Evolutionary conservation across 1,140 invertebrate genomes (phyloP).

Genomic region (Aphaenogaster ashmeadi): DNA sequence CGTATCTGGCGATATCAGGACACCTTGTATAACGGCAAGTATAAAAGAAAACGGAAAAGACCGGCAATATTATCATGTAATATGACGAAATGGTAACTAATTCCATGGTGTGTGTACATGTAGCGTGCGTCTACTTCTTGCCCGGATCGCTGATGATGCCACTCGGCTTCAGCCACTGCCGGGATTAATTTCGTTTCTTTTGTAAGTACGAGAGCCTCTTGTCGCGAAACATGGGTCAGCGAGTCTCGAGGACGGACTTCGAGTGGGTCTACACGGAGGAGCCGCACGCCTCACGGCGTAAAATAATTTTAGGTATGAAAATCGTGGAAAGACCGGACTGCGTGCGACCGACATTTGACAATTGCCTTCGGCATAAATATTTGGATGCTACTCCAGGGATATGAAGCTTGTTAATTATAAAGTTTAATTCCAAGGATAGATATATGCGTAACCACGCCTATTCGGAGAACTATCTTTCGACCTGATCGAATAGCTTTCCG

Average conservation of each 20-base stretch:
- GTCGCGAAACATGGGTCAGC: slow-evolving; percentile 92
- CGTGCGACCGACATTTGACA: not conserved
- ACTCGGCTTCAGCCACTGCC: not conserved
- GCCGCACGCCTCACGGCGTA: slow-evolving; percentile 98
- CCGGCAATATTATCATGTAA: not conserved
- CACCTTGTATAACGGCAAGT: not conserved
- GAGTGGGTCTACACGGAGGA: slow-evolving; percentile 99
- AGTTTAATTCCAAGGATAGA: not conserved
- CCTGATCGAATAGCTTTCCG: not conserved
- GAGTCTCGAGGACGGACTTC: slow-evolving; percentile 95
- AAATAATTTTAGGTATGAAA: slow-evolving; percentile 95
- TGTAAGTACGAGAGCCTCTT: not conserved
- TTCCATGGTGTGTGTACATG: not conserved
- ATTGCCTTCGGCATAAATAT: not conserved
- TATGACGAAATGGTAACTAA: not conserved
- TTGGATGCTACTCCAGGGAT: not conserved
- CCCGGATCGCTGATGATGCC: not conserved
- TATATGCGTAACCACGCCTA: not conserved
- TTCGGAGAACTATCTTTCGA: not conserved
- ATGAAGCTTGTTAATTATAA: not conserved
- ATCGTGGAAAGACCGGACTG: not conserved
- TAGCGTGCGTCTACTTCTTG: not conserved
- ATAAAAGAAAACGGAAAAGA: not conserved
- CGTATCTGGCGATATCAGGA: too few species aligned
- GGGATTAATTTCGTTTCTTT: not conserved